Conservation (phyloP, 2,888 invertebrate species). For the Polymixis lichenea region DNA sequence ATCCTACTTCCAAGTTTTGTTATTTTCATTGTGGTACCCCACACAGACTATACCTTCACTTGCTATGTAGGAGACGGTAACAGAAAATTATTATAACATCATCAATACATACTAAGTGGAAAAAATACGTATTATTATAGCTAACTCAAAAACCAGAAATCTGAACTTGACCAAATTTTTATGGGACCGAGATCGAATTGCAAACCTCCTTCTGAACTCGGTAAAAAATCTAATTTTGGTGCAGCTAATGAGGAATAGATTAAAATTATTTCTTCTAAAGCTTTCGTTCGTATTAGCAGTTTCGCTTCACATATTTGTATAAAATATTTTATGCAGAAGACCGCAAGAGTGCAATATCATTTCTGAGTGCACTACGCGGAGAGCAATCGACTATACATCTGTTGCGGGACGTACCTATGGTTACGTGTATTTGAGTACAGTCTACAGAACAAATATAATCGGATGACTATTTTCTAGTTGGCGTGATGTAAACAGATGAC, state of each 20-base stretch:
- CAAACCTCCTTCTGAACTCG: too few relatives aligned
- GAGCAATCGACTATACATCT: slow-evolving; percentile 32
- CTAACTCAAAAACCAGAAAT: too few relatives aligned
- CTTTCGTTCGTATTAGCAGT: neutral
- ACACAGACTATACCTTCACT: too few relatives aligned
- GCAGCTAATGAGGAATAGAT: neutral
- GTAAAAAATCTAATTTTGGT: too few relatives aligned
- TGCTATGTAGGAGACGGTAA: too few relatives aligned
- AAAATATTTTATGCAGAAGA: slow-evolving; percentile 39
- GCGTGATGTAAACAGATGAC: slow-evolving; percentile 89
- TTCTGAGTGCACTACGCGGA: slow-evolving; percentile 12
- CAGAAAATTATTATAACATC: too few relatives aligned
- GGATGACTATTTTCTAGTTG: slow-evolving; percentile 81
- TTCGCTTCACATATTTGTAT: slow-evolving; percentile 16
- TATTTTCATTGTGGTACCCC: too few relatives aligned
- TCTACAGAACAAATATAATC: slow-evolving; percentile 75
- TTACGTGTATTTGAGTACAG: slow-evolving; percentile 45
- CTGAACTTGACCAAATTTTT: too few relatives aligned
- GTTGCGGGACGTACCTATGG: slow-evolving; percentile 6
- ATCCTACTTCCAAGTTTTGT: too few relatives aligned
- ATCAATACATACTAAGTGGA: too few relatives aligned
- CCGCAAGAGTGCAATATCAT: slow-evolving; percentile 26
- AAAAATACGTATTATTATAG: too few relatives aligned
- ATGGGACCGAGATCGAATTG: too few relatives aligned
- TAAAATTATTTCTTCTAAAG: slow-evolving; percentile 13